phyloP scores from a whole-genome alignment of 2,888 invertebrate genomes.

The Toxonevra muliebris region DNA sequence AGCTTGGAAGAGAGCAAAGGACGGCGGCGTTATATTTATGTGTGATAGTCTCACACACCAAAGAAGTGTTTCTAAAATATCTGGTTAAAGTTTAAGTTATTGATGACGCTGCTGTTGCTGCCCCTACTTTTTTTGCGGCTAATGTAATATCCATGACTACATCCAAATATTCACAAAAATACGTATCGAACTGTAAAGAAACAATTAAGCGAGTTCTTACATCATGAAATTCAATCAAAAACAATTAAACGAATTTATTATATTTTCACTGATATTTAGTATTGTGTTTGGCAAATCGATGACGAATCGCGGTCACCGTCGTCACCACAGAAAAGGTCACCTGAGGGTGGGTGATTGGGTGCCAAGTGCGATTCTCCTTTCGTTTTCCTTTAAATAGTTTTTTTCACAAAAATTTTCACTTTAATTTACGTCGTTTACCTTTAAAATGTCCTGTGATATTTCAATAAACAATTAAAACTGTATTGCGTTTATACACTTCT shows the following conservation, averaged over 20 bases:
- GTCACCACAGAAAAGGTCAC: conserved; percentile 26
- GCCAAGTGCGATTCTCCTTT: not conserved
- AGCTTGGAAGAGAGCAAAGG: conserved; percentile 10
- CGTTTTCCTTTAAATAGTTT: conserved; percentile 18
- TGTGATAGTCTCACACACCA: no score
- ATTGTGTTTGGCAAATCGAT: conserved; percentile 53
- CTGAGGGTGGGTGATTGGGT: conserved; percentile 1
- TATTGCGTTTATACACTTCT: not conserved
- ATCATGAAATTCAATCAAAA: conserved; percentile 27
- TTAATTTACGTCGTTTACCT: not conserved
- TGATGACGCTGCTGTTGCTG: no score
- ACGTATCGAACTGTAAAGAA: no score
- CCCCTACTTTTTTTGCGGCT: no score
- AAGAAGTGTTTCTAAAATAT: no score
- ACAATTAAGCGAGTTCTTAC: no score
- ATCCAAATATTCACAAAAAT: no score
- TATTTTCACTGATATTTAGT: conserved; percentile 47
- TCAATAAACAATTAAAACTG: not conserved
- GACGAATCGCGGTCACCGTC: conserved; percentile 52
- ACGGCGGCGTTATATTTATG: conserved; percentile 23
- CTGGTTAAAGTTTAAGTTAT: no score
- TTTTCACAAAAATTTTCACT: not conserved
- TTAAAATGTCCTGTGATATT: not conserved
- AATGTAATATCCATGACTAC: no score
- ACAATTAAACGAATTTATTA: conserved; percentile 26